These are phyloP conservation scores for Melanotaenia boesemani DNA, from an alignment of 2,797 vertebrate genomes.

Conservation along the genomic window DNA sequence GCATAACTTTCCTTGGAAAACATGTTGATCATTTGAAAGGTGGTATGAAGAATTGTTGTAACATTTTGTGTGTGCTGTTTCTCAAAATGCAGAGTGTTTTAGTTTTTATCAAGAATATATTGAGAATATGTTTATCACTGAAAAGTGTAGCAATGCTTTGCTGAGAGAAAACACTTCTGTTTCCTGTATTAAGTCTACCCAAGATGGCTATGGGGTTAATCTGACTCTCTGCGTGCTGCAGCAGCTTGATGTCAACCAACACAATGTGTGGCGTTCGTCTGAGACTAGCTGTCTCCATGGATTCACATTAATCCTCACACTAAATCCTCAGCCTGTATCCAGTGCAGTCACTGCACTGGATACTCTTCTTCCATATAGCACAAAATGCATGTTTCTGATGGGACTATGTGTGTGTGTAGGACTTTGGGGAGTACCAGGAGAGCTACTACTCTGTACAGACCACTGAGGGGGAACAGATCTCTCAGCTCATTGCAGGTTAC, in stretches of 20 bases:
- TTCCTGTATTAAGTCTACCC: slow-evolving; percentile 4
- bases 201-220: slow-evolving; percentile 27
- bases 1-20: background rate
- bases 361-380: slow-evolving; percentile 16
- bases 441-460: slow-evolving; percentile 99
- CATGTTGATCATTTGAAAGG: background rate
- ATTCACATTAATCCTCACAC: slow-evolving; percentile 44
- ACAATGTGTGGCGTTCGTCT: slow-evolving; percentile 33
- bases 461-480: slow-evolving; percentile 98
- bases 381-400: slow-evolving; percentile 20
- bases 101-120: background rate
- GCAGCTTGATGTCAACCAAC: slow-evolving; percentile 29
- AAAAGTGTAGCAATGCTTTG: background rate
- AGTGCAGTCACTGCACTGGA: slow-evolving; percentile 16
- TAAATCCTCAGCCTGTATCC: slow-evolving; percentile 41
- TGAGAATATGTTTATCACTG: background rate
- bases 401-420: slow-evolving; percentile 75
- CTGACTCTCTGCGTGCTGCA: slow-evolving; percentile 26
- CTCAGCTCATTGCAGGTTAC: slow-evolving; percentile 98
- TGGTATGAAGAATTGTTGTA: background rate
- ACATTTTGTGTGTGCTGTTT: background rate
- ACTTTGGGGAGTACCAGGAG: slow-evolving; percentile 99
- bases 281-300: slow-evolving; percentile 30
- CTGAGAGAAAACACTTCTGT: background rate
- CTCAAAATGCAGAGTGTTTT: background rate